Evolutionary conservation across 2,888 invertebrate species (phyloP).

Genomic region (Cosmopolites sordidus): DNA sequence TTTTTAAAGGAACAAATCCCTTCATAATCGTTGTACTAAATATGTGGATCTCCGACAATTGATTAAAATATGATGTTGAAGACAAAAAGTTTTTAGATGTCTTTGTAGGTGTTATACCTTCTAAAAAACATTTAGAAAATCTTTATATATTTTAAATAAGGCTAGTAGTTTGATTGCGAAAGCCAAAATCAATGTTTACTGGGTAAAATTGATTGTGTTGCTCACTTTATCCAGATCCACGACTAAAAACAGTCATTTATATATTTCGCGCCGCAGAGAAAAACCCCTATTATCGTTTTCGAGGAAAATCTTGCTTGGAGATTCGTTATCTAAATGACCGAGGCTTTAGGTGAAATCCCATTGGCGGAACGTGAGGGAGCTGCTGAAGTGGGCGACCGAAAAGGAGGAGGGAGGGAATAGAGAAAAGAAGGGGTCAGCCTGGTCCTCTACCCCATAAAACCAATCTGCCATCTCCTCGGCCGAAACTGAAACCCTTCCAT

Average conservation of each 20-base stretch:
- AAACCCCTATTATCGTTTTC: slow-evolving; percentile 9
- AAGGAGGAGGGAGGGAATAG: too few species aligned
- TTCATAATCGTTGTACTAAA: too few species aligned
- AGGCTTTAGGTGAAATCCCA: slow-evolving; percentile 3
- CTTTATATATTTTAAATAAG: too few species aligned
- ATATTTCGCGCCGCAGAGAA: slow-evolving; percentile 10
- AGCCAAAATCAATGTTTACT: neutral
- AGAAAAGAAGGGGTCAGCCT: too few species aligned
- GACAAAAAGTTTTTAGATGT: too few species aligned
- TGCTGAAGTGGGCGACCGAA: neutral
- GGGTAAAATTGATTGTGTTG: neutral
- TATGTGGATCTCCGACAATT: too few species aligned
- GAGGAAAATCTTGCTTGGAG: slow-evolving; percentile 8
- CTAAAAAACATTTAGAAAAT: too few species aligned
- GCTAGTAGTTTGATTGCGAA: neutral
- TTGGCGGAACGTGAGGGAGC: neutral
- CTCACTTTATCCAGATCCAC: slow-evolving; percentile 6
- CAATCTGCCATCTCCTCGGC: neutral
- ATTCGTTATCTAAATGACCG: slow-evolving; percentile 16
- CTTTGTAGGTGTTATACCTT: too few species aligned
- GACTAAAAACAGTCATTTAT: slow-evolving; percentile 12
- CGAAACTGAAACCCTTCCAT: neutral
- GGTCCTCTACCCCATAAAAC: neutral
- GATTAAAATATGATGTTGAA: too few species aligned
- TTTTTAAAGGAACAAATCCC: too few species aligned